phyloP scores from a whole-genome alignment of 2,113 vertebrate genomes.

The Marmota monax region DNA sequence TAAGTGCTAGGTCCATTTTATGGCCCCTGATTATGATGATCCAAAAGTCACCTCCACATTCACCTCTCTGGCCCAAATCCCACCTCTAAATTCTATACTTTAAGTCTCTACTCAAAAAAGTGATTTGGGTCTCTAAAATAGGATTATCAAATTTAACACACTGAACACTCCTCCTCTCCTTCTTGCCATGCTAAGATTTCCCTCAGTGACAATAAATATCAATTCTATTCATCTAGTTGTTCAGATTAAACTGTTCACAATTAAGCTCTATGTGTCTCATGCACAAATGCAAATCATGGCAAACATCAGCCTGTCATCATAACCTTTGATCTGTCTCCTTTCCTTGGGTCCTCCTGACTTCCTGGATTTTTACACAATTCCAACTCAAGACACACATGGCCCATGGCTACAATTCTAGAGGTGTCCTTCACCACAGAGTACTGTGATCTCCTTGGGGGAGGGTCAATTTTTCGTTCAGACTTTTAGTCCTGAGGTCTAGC shows the following conservation, averaged over 20 bases:
- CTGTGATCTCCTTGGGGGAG: not conserved
- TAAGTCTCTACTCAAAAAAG: not conserved
- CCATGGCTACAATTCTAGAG: not conserved
- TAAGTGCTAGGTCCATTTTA: not conserved
- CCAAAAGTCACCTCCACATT: not conserved
- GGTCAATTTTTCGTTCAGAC: too few species aligned
- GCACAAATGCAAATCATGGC: not conserved
- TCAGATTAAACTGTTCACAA: not conserved
- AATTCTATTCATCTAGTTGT: not conserved
- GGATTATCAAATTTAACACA: not conserved
- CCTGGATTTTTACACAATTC: not conserved
- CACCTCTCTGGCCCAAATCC: not conserved
- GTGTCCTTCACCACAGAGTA: not conserved
- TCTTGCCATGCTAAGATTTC: not conserved
- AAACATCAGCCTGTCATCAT: not conserved
- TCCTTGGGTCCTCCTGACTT: not conserved
- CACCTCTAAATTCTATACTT: not conserved
- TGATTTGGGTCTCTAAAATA: not conserved
- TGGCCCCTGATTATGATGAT: not conserved
- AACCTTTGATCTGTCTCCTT: not conserved
- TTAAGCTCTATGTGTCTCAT: too few species aligned
- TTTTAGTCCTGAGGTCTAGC: not conserved
- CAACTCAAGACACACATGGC: not conserved
- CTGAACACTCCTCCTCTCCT: rapidly evolving
- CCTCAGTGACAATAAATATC: not conserved